Conservation (phyloP, 2,888 invertebrate genomes). For the Hyposoter didymator region DNA sequence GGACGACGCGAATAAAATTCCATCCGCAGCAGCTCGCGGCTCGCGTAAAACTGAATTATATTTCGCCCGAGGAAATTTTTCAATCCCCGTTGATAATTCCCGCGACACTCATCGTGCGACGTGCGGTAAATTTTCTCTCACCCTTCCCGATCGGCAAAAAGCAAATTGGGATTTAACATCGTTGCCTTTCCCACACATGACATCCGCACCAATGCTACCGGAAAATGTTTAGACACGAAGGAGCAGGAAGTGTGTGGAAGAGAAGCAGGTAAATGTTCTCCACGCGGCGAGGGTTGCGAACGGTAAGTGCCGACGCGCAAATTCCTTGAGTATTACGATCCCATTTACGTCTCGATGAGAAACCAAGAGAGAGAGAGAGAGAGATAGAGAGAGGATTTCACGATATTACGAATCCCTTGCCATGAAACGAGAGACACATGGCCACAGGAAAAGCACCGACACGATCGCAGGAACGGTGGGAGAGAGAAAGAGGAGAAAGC, state of each 20-base stretch:
- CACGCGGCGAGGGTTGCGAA: slow-evolving; percentile 14
- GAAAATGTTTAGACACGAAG: slow-evolving; percentile 57
- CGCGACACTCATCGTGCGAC: slow-evolving; percentile 38
- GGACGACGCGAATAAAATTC: not conserved
- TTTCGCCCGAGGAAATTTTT: slow-evolving; percentile 9
- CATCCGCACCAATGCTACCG: slow-evolving; percentile 3
- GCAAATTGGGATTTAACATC: slow-evolving; percentile 51
- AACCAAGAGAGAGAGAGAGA: slow-evolving; percentile 22
- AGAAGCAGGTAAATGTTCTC: slow-evolving; percentile 43
- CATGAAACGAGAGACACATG: slow-evolving; percentile 73
- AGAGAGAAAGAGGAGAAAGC: not conserved
- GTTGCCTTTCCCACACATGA: not conserved
- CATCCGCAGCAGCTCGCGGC: not conserved
- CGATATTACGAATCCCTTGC: slow-evolving; percentile 77
- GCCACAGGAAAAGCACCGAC: slow-evolving; percentile 50
- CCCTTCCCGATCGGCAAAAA: slow-evolving; percentile 20
- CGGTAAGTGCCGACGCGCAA: slow-evolving; percentile 65
- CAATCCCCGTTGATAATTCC: slow-evolving; percentile 32
- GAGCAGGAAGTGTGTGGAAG: slow-evolving; percentile 50
- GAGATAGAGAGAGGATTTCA: slow-evolving; percentile 66
- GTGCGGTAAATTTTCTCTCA: slow-evolving; percentile 26
- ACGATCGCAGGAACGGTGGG: slow-evolving; percentile 14
- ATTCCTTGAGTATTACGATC: slow-evolving; percentile 76
- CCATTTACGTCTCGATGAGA: slow-evolving; percentile 74
- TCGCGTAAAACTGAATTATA: slow-evolving; percentile 16